phyloP scores from a whole-genome alignment of 2,113 vertebrate species.

The Fukomys damarensis region DNA sequence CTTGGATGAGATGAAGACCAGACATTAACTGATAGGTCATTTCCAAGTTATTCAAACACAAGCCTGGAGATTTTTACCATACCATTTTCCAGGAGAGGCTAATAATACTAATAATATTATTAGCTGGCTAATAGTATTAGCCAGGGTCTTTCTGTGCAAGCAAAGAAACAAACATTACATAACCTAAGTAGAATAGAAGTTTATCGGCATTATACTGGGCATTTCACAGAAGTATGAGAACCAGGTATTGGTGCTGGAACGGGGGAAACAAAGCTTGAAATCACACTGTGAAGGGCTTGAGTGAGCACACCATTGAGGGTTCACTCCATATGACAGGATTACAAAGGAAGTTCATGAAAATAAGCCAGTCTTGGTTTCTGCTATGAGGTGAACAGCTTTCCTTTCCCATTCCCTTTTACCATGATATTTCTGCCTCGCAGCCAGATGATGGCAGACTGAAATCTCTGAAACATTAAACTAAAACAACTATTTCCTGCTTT shows the following conservation, averaged over 20 bases:
- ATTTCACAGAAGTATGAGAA: neutral
- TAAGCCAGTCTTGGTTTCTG: neutral
- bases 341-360: neutral
- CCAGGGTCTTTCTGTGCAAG: neutral
- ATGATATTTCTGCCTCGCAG: no score
- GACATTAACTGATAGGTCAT: neutral
- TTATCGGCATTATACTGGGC: neutral
- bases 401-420: neutral
- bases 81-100: neutral
- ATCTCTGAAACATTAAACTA: no score
- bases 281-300: neutral
- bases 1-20: neutral
- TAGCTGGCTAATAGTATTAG: neutral
- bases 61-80: neutral
- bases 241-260: neutral
- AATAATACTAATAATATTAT: neutral
- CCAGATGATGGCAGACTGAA: no score
- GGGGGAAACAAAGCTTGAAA: neutral
- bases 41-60: neutral
- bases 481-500: no score
- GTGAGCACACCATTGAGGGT: neutral
- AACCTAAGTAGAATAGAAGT: neutral
- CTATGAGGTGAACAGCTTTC: neutral
- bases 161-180: neutral
- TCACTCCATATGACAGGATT: accelerated